Conservation (phyloP, 1,140 invertebrate genomes). For the Lutraria rhynchaena region DNA sequence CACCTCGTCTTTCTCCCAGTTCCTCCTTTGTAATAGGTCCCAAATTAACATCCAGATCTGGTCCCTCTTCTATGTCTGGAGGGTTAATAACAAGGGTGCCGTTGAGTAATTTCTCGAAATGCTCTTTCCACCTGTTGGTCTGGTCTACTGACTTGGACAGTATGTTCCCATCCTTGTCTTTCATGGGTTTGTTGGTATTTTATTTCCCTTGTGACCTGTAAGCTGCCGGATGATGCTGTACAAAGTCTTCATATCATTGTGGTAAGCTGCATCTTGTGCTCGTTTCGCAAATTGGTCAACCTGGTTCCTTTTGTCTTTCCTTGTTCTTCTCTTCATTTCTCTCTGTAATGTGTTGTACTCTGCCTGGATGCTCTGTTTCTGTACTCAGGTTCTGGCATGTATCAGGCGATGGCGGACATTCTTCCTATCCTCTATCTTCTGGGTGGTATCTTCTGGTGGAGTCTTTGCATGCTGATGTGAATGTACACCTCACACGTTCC, state of each 20-base stretch:
- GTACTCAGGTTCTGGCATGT: neutral
- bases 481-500: neutral
- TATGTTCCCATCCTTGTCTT: neutral
- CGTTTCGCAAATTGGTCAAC: neutral
- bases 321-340: neutral
- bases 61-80: constrained; percentile 30
- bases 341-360: neutral
- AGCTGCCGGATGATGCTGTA: constrained; percentile 10
- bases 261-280: neutral
- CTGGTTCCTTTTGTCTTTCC: neutral
- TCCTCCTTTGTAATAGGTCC: neutral
- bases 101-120: constrained; percentile 18
- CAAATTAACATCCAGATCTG: constrained; percentile 50
- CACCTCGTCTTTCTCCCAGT: constrained; percentile 39
- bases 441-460: neutral
- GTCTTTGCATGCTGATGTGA: neutral
- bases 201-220: neutral
- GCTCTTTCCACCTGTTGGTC: neutral
- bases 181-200: neutral
- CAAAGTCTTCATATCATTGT: neutral
- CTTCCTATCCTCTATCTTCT: neutral
- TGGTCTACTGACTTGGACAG: neutral
- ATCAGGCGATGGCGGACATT: neutral
- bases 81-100: neutral
- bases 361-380: neutral